Base-by-base conservation (phyloP, 2,888 invertebrate species). In the Rhogogaster chlorosoma region DNA sequence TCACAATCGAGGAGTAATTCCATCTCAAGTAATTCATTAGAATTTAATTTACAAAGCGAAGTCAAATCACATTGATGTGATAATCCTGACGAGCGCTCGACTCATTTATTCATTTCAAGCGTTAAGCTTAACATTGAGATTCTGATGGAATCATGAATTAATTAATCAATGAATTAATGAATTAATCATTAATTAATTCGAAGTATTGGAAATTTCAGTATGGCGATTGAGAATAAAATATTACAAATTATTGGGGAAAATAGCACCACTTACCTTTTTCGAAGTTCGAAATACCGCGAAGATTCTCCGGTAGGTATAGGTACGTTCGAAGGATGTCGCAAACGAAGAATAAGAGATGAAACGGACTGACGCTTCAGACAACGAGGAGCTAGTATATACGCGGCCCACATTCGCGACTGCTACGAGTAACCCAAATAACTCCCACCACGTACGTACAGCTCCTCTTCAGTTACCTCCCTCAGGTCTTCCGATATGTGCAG, bases 351-450 rank as follows among this genome's bases (percentile, higher is more conserved):
- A 45, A 45, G 89, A 88, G 90, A 90, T 88, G 91, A 92, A 92
- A 92, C 92, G 92, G 91, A 92, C 92, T 92, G 92, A 88, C 89
- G 89, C 88, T 45, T 89, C 87, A 88, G 90, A 90, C 91, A 89
- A 90, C 89, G 91, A 90, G 90, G 91, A 90, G 92, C 92, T 90
- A 90, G 92, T 92, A 92, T 92, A 92, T 92, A 92, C 90, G 91
- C 92, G 92, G 92, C 92, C 92, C 92, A 92, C 92, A 92, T 92
- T 92, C 92, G 90, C 92, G 91, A 89, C 70, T 92, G 93, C 91
- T 91, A 92, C 92, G 91, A 92, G 92, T 93, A 93, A 93, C 93
- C 93, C 92, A 93, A 93, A 93, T 93, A 91, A 89, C 92, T 91
- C 93, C 93, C 93, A 91, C 93, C 87, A 87, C 36, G n/a, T 18